These are phyloP conservation scores for Platerodrilus igneus DNA, from an alignment of 2,888 invertebrate genomes.

Conservation along the genomic window DNA sequence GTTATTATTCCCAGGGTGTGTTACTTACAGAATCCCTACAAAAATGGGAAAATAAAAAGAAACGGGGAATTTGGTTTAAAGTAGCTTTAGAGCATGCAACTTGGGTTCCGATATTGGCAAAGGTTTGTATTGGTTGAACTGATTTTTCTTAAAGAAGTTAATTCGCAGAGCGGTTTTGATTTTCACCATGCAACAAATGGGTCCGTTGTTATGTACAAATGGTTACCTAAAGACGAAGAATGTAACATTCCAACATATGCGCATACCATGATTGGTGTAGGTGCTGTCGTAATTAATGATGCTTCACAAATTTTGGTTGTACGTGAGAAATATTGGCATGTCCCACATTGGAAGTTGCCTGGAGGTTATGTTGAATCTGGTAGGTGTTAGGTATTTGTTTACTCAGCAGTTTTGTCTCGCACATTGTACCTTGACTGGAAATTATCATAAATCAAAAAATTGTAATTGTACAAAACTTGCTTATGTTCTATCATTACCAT, in stretches of 20 bases:
- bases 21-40: slow-evolving; percentile 59
- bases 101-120: slow-evolving; percentile 71
- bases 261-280: slow-evolving; percentile 79
- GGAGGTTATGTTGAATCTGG: slow-evolving; percentile 88
- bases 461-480: too few relatives aligned
- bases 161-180: slow-evolving; percentile 66
- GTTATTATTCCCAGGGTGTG: slow-evolving; percentile 6
- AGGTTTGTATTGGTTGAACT: slow-evolving; percentile 50
- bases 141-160: neutral
- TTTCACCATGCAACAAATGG: slow-evolving; percentile 82
- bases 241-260: slow-evolving; percentile 69
- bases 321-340: slow-evolving; percentile 60
- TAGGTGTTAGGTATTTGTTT: too few relatives aligned
- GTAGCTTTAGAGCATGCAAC: slow-evolving; percentile 64
- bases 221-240: slow-evolving; percentile 64
- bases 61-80: slow-evolving; percentile 77
- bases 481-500: too few relatives aligned
- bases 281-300: slow-evolving; percentile 79
- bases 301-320: slow-evolving; percentile 75
- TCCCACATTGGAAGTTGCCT: slow-evolving; percentile 80
- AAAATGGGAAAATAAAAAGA: slow-evolving; percentile 60
- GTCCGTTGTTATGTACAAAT: slow-evolving; percentile 75
- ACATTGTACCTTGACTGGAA: too few relatives aligned
- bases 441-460: too few relatives aligned
- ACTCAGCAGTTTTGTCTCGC: too few relatives aligned